Conservation (phyloP, 2,888 invertebrate genomes). For the Yponomeuta malinellus region DNA sequence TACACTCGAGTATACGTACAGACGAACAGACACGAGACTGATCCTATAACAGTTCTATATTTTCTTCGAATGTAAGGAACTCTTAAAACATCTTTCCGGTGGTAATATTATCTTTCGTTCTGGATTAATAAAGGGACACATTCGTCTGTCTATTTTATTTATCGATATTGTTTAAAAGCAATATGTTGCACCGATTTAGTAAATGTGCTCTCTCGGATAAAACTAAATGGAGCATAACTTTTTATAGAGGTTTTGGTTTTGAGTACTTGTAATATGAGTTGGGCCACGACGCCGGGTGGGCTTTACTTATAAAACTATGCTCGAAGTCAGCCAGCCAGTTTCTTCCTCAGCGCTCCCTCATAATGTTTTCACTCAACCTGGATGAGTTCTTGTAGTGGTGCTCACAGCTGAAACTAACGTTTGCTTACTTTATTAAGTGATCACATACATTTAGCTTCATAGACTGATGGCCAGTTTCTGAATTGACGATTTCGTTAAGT, state of each 20-base stretch:
- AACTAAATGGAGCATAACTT: conserved; percentile 63
- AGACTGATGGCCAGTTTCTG: neutral
- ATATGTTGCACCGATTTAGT: conserved; percentile 65
- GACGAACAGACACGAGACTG: no score
- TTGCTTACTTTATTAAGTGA: neutral
- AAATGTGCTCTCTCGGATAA: conserved; percentile 53
- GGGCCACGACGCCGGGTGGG: conserved; percentile 16
- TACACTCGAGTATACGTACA: no score
- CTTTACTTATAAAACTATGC: conserved; percentile 10
- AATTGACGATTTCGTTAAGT: no score
- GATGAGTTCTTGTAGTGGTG: neutral
- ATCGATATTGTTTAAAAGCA: conserved; percentile 60
- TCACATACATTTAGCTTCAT: neutral
- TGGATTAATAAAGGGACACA: neutral
- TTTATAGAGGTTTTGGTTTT: conserved; percentile 59
- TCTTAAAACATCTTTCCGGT: no score
- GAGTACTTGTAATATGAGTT: conserved; percentile 42
- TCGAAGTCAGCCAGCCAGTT: conserved; percentile 6
- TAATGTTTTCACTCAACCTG: neutral
- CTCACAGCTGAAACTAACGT: neutral
- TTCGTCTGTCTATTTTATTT: conserved; percentile 28
- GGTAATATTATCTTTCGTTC: no score
- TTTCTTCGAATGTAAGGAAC: neutral
- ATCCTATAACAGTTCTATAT: neutral
- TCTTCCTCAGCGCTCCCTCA: neutral